Evolutionary conservation across 2,888 invertebrate genomes (phyloP).

Genomic region (Slavum lentiscoides): DNA sequence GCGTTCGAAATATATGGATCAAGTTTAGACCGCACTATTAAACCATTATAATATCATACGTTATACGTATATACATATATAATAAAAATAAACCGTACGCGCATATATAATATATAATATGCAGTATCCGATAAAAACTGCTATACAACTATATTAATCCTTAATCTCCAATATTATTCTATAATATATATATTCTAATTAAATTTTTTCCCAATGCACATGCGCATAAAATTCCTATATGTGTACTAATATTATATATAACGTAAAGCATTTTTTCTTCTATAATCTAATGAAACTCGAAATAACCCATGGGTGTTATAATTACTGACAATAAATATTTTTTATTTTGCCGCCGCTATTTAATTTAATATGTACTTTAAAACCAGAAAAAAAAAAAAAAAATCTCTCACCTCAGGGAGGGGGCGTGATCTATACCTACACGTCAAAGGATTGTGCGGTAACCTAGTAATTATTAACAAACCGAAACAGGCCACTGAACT

Average conservation of each 20-base stretch:
- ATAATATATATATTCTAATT: neutral
- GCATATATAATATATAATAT: no score
- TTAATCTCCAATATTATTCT: slow-evolving; percentile 9
- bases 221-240: no score
- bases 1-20: neutral
- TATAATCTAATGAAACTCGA: slow-evolving; percentile 17
- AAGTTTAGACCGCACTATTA: slow-evolving; percentile 15
- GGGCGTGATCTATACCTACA: slow-evolving; percentile 28
- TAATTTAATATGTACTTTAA: slow-evolving; percentile 34
- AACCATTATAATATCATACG: no score
- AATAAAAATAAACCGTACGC: slow-evolving; percentile 1
- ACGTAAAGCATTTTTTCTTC: neutral
- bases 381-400: neutral
- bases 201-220: neutral
- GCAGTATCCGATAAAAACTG: neutral
- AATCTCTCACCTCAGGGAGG: neutral
- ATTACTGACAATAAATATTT: slow-evolving; percentile 42
- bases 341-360: slow-evolving; percentile 31
- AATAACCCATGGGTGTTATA: slow-evolving; percentile 37
- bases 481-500: slow-evolving; percentile 43
- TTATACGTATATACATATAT: no score
- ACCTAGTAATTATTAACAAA: slow-evolving; percentile 48
- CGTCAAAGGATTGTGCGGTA: slow-evolving; percentile 38
- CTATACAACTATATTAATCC: neutral
- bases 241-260: no score